Evolutionary conservation across 2,797 vertebrate genomes (phyloP), one percentile per base, ranked within the genome.

Genomic region (Alosa sapidissima): DNA sequence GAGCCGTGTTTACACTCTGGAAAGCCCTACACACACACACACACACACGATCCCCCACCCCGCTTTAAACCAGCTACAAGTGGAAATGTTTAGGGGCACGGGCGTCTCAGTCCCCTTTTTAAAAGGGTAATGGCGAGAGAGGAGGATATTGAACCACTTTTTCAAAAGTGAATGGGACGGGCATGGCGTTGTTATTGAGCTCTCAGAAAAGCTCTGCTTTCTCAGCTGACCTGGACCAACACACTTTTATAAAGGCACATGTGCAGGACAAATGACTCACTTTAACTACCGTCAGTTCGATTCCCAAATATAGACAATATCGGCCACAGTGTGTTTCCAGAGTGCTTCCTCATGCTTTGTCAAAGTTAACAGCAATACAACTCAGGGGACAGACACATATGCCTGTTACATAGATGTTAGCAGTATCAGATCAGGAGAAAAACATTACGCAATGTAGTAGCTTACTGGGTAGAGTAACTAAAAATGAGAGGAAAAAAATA

Each of bases 41-140:
- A 81, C 91, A 33, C 55, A 90, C 92, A 92, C 90, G 11, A 52
- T 11, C 51, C 51, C 13, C 51, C 13, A 13, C 51, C 11, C 51
- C 14, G 51, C 51, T 14, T 14, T 1, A 41, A 41, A 41, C 41
- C 41, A 41, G 51, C 13, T 14, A 52, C 51, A 52, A 52, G 51
- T 13, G 13, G 51, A 52, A 52, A 14, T 14, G 13, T 13, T 52
- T 52, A 52, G 51, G 51, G 14, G 11, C 51, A 52, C 13, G 13
- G 51, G 51, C 14, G 2, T 52, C 51, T 52, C 51, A 14, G 51
- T 1, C 51, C 13, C 51, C 51, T 14, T 14, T 52, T 52, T 1
- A 52, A 52, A 52, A 52, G 51, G 10, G 51, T 52, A 52, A 52
- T 13, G 10, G 51, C 13, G 10, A 52, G 10, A 52, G 51, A 52